These are phyloP conservation scores for Echinarachnius parma DNA, from an alignment of 53 echinoderm and acorn worm species.

Conservation along the genomic window DNA sequence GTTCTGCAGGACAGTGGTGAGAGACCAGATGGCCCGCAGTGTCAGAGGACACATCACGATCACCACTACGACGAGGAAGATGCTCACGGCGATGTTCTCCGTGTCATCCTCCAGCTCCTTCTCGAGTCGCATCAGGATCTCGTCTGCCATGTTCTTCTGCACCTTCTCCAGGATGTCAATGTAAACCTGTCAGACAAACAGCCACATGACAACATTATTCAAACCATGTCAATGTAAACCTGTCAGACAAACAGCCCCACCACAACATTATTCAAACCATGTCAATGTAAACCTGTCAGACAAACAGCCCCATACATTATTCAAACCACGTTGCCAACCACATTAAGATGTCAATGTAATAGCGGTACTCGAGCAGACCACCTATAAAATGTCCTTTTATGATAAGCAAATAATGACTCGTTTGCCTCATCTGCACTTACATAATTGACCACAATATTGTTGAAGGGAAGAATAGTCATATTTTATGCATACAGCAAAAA, in stretches of 20 bases:
- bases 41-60: constrained; percentile 71
- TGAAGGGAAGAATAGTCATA: no score
- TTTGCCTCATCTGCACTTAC: no score
- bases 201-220: neutral
- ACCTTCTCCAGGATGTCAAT: constrained; percentile 75
- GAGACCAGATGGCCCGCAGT: constrained; percentile 70
- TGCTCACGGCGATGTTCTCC: constrained; percentile 73
- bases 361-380: no score
- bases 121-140: constrained; percentile 60
- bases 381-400: no score
- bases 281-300: constrained; percentile 58
- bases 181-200: constrained; percentile 39
- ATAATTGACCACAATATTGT: no score
- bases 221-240: constrained; percentile 76
- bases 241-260: neutral
- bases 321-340: no score
- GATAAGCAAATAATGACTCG: no score
- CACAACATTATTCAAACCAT: constrained; percentile 20
- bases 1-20: constrained; percentile 75
- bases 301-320: neutral
- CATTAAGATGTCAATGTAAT: no score
- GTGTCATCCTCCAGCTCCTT: constrained; percentile 69
- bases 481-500: no score
- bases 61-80: constrained; percentile 73
- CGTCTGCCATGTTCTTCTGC: constrained; percentile 80